Percentiles rank a stretch among this genome's conserved stretches.
These are phyloP conservation scores for Sarcophaga variegata DNA, from an alignment of 2,888 invertebrate genomes.

Conservation along the genomic window DNA sequence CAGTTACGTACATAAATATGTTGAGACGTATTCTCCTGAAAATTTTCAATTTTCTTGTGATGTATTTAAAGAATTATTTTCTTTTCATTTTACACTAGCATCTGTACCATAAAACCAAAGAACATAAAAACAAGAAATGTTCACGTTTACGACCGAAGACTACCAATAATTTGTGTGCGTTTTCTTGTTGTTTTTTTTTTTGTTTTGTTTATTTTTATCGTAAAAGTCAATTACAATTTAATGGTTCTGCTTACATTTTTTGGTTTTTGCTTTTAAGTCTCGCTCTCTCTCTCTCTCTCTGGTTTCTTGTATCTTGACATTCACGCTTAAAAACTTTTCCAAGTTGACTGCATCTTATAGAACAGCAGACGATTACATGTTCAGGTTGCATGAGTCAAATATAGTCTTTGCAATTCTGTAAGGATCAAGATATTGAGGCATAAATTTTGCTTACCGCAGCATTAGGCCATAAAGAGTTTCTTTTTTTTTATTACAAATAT, in stretches of 20 bases:
- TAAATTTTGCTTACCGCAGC: conserved; percentile 22
- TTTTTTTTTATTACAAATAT: too few species aligned
- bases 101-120: conserved; percentile 34
- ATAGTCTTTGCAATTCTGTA: conserved; percentile 30
- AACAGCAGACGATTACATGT: conserved; percentile 11
- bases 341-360: neutral
- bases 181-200: too few species aligned
- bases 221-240: conserved; percentile 71
- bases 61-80: too few species aligned
- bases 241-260: conserved; percentile 60
- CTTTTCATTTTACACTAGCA: neutral
- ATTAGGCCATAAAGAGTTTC: neutral
- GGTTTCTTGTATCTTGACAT: conserved; percentile 33
- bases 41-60: too few species aligned
- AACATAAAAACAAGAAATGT: conserved; percentile 16
- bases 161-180: too few species aligned
- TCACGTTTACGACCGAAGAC: too few species aligned
- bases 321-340: conserved; percentile 26
- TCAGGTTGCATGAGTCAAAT: conserved; percentile 18
- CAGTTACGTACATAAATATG: too few species aligned
- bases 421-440: neutral
- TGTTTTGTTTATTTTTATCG: conserved; percentile 50
- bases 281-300: neutral
- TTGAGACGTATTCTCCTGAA: too few species aligned
- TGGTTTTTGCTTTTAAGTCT: neutral